Evolutionary conservation across 2,113 vertebrate genomes (phyloP).

Genomic region (Piliocolobus tephrosceles): DNA sequence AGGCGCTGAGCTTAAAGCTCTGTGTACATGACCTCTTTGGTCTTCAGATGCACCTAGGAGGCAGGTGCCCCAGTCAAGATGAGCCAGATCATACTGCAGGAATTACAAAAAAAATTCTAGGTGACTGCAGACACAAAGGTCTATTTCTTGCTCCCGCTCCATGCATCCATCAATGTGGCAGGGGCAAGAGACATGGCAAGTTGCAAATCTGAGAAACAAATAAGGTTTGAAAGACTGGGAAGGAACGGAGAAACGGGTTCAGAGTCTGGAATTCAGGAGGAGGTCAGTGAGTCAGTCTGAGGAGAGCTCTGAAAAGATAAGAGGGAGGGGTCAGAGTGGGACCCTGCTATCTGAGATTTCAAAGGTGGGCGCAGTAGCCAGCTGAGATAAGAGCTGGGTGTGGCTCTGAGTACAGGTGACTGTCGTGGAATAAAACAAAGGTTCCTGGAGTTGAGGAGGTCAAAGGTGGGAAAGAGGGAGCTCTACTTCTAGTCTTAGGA

Average conservation of each 20-base stretch:
- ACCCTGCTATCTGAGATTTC: neutral
- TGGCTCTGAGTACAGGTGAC: neutral
- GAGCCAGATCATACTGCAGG: neutral
- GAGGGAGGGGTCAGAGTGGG: neutral
- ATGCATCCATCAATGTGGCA: neutral
- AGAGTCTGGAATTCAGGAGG: neutral
- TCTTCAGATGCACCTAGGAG: neutral
- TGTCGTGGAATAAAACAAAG: neutral
- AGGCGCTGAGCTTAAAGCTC: neutral
- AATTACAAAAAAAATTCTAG: neutral
- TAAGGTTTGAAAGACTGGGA: neutral
- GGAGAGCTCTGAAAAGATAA: neutral
- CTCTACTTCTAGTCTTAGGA: neutral
- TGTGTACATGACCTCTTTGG: neutral
- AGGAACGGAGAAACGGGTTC: neutral
- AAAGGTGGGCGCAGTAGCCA: neutral
- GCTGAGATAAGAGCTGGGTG: conserved; percentile 37
- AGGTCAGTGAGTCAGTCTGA: neutral
- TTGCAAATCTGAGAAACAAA: neutral
- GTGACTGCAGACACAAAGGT: neutral
- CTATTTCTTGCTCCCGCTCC: neutral
- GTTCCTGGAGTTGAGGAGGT: neutral
- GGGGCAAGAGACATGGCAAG: neutral
- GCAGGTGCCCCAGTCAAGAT: neutral
- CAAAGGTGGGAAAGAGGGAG: neutral